Base-by-base conservation (phyloP, 30 jellyfish, hydroid and myxozoan species). In the Rhopilema esculentum region DNA sequence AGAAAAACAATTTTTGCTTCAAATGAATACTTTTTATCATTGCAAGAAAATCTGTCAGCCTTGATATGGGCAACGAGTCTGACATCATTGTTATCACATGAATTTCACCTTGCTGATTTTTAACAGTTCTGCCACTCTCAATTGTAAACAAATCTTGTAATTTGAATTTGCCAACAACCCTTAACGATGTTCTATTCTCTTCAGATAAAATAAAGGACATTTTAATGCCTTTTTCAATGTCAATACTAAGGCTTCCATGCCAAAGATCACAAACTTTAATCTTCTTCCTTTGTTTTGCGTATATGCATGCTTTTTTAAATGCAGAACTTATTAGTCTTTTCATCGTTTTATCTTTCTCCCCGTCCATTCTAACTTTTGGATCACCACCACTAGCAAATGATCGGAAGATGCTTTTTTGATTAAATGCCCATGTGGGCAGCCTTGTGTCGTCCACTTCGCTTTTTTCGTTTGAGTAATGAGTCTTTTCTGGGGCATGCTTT, bases 31-130 rank as follows among this genome's bases (percentile, higher is more conserved):
- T 66, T 50, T 40, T 31, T 1, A 85, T 75, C 94, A 85, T 85
- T 25, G 50, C 73, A 25, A 85, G 79, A 48, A 73, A 85, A 17
- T 62, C 79, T 25, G 75, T 30, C 64, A 85, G 82, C 30, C 94
- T 27, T 33, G 88, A 72, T 17, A 85, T 8, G 0, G 94, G 86
- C 15, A 85, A 28, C 25, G 28, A 66, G 33, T 85, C 94, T 15
- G 94, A 73, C 49, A 85, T 72, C 80, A 85, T 85, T 8, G 94
- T 85, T 18, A 85, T 69, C 0, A 85, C 66, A 67, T 85, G 83
- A 15, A 85, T 73, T 24, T 85, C 88, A 20, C 63, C 21, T 48
- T 74, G 26, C n/a, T 79, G 33, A 65, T 64, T 73, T n/a, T 20
- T 40, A 12, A 63, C 27, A 7, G 21, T 40, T 16, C 66, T 33